These are phyloP conservation scores for Motacilla tschutschensis DNA, from an alignment of 2,113 vertebrate genomes.

Conservation along the genomic window DNA sequence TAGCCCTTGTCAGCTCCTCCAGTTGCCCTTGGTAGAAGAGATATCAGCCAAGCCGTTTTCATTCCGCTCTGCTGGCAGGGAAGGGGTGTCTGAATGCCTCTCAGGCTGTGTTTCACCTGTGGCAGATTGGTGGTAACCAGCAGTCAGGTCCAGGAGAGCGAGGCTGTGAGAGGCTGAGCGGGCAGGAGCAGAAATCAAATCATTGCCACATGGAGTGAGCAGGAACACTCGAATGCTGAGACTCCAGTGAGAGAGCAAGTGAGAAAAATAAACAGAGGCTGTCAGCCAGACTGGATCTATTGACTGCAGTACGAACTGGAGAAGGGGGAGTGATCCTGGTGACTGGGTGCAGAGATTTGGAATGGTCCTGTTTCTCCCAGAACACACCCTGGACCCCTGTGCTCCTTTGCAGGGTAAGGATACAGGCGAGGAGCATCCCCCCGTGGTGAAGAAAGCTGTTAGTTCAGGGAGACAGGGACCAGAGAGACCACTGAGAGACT, in stretches of 20 bases:
- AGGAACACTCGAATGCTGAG: constrained; percentile 16
- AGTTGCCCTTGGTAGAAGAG: background rate
- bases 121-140: constrained; percentile 29
- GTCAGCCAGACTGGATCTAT: background rate
- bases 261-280: constrained; percentile 24
- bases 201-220: background rate
- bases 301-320: background rate
- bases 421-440: background rate
- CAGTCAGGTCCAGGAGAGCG: background rate
- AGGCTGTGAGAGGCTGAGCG: background rate
- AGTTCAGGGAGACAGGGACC: background rate
- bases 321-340: background rate
- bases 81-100: background rate
- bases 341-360: background rate
- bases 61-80: background rate
- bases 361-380: background rate
- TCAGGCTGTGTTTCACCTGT: background rate
- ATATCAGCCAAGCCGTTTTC: background rate
- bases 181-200: constrained; percentile 40
- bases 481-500: background rate
- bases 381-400: background rate
- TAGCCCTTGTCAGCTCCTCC: background rate
- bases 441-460: background rate
- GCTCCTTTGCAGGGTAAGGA: background rate
- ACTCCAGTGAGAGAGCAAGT: background rate